Conservation (phyloP, 2,888 invertebrate species). For the Coenonympha glycerion region DNA sequence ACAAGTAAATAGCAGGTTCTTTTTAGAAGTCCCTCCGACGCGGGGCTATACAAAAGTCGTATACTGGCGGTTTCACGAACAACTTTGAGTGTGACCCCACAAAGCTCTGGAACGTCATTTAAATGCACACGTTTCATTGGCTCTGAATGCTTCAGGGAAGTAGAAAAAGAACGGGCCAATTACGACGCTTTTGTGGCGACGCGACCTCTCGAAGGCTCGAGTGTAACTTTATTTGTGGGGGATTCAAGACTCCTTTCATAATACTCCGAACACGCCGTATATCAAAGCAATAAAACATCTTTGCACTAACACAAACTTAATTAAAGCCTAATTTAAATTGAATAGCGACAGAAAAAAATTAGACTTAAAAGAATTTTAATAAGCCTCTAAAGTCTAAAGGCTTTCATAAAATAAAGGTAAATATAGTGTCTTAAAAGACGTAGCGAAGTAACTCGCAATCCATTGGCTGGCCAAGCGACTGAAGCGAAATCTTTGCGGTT, state of each 20-base stretch:
- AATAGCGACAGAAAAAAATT: neutral
- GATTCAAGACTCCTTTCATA: constrained; percentile 54
- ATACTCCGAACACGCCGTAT: constrained; percentile 26
- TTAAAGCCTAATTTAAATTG: too few species aligned
- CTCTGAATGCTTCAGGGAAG: constrained; percentile 75
- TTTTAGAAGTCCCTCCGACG: constrained; percentile 54
- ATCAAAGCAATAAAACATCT: constrained; percentile 10
- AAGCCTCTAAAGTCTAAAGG: constrained; percentile 14
- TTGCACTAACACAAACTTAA: neutral
- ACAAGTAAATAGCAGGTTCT: constrained; percentile 59
- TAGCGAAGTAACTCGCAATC: constrained; percentile 29
- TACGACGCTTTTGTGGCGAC: constrained; percentile 71
- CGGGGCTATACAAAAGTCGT: constrained; percentile 62
- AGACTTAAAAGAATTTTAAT: constrained; percentile 5
- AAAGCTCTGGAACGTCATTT: constrained; percentile 74
- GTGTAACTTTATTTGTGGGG: constrained; percentile 69
- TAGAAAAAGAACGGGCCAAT: constrained; percentile 76
- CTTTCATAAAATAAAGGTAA: constrained; percentile 16
- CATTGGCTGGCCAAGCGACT: constrained; percentile 33
- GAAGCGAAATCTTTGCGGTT: constrained; percentile 37
- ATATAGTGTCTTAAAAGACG: constrained; percentile 23
- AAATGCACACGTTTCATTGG: constrained; percentile 77
- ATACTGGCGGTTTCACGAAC: constrained; percentile 64
- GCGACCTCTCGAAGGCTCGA: constrained; percentile 69
- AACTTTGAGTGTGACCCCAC: constrained; percentile 73